Percentiles rank a stretch among this genome's conserved stretches.
Evolutionary conservation across 2,113 vertebrate species (phyloP).

Genomic region (Corythaeola cristata): DNA sequence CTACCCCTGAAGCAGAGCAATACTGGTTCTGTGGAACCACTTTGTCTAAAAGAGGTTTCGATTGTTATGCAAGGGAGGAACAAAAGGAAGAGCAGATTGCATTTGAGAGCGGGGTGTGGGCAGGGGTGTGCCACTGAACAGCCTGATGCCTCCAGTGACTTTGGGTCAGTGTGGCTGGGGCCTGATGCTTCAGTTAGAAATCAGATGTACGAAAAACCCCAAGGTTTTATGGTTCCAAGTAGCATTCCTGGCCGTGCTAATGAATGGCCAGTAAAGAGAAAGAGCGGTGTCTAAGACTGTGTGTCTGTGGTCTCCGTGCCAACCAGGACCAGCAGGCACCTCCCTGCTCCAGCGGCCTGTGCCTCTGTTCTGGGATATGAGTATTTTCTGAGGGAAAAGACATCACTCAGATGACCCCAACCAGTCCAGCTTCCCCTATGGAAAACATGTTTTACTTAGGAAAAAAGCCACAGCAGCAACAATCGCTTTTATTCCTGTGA

Average conservation of each 20-base stretch:
- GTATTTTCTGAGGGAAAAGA: not conserved
- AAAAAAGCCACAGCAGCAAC: not conserved
- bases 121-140: not conserved
- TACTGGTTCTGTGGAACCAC: not conserved
- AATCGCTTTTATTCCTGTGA: conserved; percentile 23
- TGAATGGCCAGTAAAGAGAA: not conserved
- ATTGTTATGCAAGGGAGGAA: not conserved
- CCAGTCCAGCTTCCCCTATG: not conserved
- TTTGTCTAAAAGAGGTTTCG: not conserved
- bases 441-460: not conserved
- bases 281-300: not conserved
- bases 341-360: not conserved
- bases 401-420: not conserved
- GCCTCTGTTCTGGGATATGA: not conserved
- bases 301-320: not conserved
- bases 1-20: not conserved
- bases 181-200: not conserved
- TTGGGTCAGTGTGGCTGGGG: not conserved
- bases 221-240: not conserved
- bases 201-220: not conserved
- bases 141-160: not conserved
- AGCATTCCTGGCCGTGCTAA: not conserved
- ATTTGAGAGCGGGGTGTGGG: not conserved
- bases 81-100: not conserved
- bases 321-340: not conserved